Evolutionary conservation across 2,113 vertebrate species (phyloP), one percentile per base, ranked within the genome.

Genomic region (Eretmochelys imbricata): DNA sequence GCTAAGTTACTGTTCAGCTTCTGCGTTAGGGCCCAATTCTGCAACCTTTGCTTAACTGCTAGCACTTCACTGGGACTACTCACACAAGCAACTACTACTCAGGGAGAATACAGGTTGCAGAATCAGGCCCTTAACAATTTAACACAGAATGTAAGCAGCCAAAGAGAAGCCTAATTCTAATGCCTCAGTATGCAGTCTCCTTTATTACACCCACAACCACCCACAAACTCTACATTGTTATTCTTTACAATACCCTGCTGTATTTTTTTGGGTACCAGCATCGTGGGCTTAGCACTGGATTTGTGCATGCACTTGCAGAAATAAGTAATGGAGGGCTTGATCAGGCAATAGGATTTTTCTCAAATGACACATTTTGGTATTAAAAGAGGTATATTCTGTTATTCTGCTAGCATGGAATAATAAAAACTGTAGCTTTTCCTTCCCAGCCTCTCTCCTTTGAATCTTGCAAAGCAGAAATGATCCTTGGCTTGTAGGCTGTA

Each of bases 341-440:
- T 97, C 90, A 95, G 95, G 83, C 95, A 96, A 92, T 87, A 92
- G 89, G 88, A 96, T 89, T 95, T 97, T 95, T 10, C 90, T 97
- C 93, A 96, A 97, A 98, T 96, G 95, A 95, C 97, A 97, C 94
- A 96, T 95, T 97, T 97, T 94, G 91, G 69, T 93, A 96, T 97
- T 96, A 96, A 97, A 97, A 94, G 93, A 96, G 97, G 96, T 80
- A 54, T 85, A 93, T 95, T 98, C 96, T 94, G 91, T 97, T 97
- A 97, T 97, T 94, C 95, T 93, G 97, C 97, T 97, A 97, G 96
- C 96, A 95, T 79, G 76, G 91, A 97, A 98, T 97, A 98, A 98
- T 94, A 93, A 97, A 92, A 95, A 84, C 57, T 1, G 5, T 89
- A 92, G 84, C 55, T 84, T 95, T 98, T 97, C 85, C 85, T 96